These are phyloP conservation scores for Zaprionus inermis DNA, from an alignment of 1,140 invertebrate genomes.

Conservation along the genomic window DNA sequence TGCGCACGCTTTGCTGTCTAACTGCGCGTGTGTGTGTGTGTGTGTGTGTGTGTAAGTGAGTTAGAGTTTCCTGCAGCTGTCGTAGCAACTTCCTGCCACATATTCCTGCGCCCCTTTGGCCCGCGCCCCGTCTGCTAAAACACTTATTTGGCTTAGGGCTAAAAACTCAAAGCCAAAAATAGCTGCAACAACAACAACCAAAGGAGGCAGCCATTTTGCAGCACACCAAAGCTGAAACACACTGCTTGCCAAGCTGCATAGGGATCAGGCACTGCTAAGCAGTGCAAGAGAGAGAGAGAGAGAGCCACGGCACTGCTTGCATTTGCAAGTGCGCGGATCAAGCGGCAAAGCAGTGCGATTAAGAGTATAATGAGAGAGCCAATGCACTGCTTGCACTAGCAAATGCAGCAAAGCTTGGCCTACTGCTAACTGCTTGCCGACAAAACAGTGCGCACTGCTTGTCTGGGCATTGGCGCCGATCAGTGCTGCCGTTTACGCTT, in stretches of 20 bases:
- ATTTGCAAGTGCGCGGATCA: too few relatives aligned
- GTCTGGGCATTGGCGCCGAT: too few relatives aligned
- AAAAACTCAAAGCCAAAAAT: conserved; percentile 75
- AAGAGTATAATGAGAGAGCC: too few relatives aligned
- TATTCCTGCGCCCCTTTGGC: conserved; percentile 37
- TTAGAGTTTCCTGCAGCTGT: conserved; percentile 82
- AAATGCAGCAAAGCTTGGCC: too few relatives aligned
- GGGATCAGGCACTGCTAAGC: not conserved
- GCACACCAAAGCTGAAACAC: conserved; percentile 34
- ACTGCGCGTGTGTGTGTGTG: conserved; percentile 21
- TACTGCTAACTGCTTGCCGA: too few relatives aligned
- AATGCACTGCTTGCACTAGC: too few relatives aligned
- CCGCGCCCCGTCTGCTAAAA: conserved; percentile 57
- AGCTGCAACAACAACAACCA: conserved; percentile 51
- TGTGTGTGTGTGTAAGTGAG: conserved; percentile 77
- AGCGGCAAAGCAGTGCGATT: not conserved
- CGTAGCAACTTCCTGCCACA: conserved; percentile 79
- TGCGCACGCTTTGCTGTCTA: conserved; percentile 19
- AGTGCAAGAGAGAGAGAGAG: not conserved
- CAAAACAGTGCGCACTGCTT: too few relatives aligned
- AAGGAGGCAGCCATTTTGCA: conserved; percentile 23
- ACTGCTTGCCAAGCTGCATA: conserved; percentile 3
- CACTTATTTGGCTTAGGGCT: conserved; percentile 81
- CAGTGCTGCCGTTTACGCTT: too few relatives aligned
- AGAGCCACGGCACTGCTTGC: not conserved